phyloP scores from a whole-genome alignment of 2,888 invertebrate genomes.

The Alloscopus bannaensis region DNA sequence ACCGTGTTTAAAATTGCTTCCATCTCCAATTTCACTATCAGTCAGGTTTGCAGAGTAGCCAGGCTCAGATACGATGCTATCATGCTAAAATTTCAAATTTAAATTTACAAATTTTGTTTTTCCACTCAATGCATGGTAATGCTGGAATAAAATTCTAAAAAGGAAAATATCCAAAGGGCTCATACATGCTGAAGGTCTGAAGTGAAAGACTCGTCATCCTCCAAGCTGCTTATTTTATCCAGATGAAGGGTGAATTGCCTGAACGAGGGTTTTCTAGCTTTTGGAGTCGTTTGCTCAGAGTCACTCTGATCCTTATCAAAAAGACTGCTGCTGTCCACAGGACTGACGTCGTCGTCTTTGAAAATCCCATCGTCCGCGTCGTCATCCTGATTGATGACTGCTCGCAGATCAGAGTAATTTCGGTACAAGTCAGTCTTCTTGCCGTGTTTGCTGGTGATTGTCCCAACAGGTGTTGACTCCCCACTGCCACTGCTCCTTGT shows the following conservation, averaged over 20 bases:
- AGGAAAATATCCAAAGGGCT: neutral
- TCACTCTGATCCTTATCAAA: constrained; percentile 53
- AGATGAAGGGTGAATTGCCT: constrained; percentile 70
- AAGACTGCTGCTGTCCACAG: constrained; percentile 35
- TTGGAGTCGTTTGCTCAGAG: constrained; percentile 54
- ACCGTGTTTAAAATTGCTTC: constrained; percentile 71
- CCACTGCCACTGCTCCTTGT: constrained; percentile 72
- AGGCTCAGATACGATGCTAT: constrained; percentile 73
- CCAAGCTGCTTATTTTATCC: constrained; percentile 71
- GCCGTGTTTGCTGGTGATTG: constrained; percentile 63
- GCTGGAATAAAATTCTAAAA: too few species aligned
- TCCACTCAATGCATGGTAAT: neutral
- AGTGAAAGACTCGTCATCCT: constrained; percentile 71
- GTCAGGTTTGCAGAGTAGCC: constrained; percentile 61
- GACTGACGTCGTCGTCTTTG: constrained; percentile 52
- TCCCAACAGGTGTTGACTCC: constrained; percentile 73
- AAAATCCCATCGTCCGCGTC: constrained; percentile 58
- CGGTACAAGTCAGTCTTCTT: constrained; percentile 70
- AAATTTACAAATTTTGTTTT: neutral
- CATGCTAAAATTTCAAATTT: constrained; percentile 57
- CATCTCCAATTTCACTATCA: constrained; percentile 63
- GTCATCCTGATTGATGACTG: constrained; percentile 58
- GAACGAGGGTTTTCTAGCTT: constrained; percentile 66
- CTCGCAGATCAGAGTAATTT: constrained; percentile 62
- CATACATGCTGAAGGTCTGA: constrained; percentile 72